These are phyloP conservation scores for Clarias gariepinus DNA, from an alignment of 2,113 vertebrate genomes.

Conservation along the genomic window DNA sequence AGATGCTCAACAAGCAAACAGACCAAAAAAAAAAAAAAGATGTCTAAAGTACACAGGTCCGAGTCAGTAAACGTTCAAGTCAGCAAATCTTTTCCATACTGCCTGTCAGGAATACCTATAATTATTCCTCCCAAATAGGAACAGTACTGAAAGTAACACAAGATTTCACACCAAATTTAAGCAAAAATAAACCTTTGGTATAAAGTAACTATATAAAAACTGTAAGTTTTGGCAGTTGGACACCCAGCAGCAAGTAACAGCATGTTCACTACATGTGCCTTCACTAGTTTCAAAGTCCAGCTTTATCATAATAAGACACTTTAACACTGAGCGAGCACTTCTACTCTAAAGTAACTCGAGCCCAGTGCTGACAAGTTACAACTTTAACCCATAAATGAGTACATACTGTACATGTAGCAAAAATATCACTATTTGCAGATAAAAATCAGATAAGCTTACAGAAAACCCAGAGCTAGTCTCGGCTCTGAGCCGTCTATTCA, in stretches of 20 bases:
- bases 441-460: background rate
- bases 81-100: background rate
- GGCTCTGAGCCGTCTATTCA: background rate
- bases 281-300: conserved; percentile 3
- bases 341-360: background rate
- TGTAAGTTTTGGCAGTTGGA: too few species aligned
- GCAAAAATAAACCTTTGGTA: background rate
- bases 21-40: background rate
- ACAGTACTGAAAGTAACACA: conserved; percentile 12
- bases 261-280: conserved; percentile 10
- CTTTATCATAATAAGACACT: background rate
- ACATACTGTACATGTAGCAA: too few species aligned
- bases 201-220: too few species aligned
- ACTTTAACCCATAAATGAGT: background rate
- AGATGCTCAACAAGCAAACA: background rate
- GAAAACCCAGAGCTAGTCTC: background rate
- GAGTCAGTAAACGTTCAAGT: background rate
- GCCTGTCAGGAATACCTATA: conserved; percentile 11
- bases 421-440: background rate
- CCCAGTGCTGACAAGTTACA: background rate
- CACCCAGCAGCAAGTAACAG: background rate
- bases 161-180: conserved; percentile 12
- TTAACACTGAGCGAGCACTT: background rate
- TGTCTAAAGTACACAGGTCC: background rate
- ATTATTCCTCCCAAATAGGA: background rate